Conservation (phyloP, 1,140 invertebrate genomes). For the Luehdorfia chinensis region DNA sequence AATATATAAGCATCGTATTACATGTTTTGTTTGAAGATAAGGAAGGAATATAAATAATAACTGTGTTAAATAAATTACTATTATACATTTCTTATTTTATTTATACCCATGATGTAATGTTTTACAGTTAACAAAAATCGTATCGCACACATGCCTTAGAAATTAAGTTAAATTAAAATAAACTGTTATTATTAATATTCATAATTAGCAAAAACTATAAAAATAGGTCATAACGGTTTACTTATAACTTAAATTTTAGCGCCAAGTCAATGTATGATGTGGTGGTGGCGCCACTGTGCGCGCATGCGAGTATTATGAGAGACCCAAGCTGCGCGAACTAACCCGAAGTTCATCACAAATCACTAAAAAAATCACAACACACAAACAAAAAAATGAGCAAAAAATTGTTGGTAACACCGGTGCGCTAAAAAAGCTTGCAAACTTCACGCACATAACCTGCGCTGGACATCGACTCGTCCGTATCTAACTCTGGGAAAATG, state of each 20-base stretch:
- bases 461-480: conserved; percentile 78
- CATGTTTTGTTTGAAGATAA: conserved; percentile 12
- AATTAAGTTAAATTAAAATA: too few relatives aligned
- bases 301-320: conserved; percentile 48
- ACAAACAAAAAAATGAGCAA: conserved; percentile 76
- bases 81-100: neutral
- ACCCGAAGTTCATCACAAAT: conserved; percentile 67
- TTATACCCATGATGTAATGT: too few relatives aligned
- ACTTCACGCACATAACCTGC: conserved; percentile 78
- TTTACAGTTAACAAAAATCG: too few relatives aligned
- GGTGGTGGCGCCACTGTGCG: conserved; percentile 43
- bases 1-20: too few relatives aligned
- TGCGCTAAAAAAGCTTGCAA: conserved; percentile 79
- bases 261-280: conserved; percentile 10
- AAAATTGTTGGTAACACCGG: conserved; percentile 78
- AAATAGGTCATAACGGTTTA: too few relatives aligned
- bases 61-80: neutral
- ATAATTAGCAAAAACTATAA: too few relatives aligned
- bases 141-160: too few relatives aligned
- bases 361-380: conserved; percentile 75
- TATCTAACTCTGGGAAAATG: conserved; percentile 77
- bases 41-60: neutral
- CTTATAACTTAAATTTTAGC: neutral
- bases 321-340: conserved; percentile 54
- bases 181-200: too few relatives aligned